Evolutionary conservation across 1,140 invertebrate genomes (phyloP), one percentile per base, ranked within the genome.

Genomic region (Streblospio benedicti): DNA sequence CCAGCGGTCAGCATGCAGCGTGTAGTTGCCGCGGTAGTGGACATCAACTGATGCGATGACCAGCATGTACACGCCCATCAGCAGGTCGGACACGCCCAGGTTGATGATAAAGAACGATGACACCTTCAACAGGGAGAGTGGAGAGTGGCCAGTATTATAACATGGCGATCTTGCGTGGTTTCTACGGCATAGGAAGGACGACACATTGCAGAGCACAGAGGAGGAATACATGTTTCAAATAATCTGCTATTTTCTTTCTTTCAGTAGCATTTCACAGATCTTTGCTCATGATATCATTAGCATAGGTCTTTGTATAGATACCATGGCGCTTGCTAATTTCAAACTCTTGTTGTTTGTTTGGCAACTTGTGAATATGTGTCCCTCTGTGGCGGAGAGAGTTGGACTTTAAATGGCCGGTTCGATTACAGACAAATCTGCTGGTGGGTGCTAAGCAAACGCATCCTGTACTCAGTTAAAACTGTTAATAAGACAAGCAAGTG

Each of bases 11-110:
- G 67, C 70, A 44, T 71, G 41, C 44, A 61, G 64, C 14, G 65
- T 59, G 53, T 73, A 73, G n/a, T 35, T 49, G 16, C 67, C 68
- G 6, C 65, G 60, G 53, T 65, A 71, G n/a, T 57, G 30, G 2
- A 56, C 44, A 47, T 73, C 71, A 2, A 67, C 66, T 1, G 60
- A 44, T 4, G 65, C 70, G 30, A 73, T 71, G n/a, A 73, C 68
- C 1, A 67, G 49, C 45, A 73, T 47, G 55, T 73, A 73, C 4
- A 71, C 38, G 0, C 71, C 71, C 70, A 72, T 73, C 16, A 69
- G 55, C 25, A 72, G 65, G 55, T 73, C 71, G 25, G 70, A 66
- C 16, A 69, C 25, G 28, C 65, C 61, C 12, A 73, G 59, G 59
- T 70, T 68, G 6, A 66, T 60, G 25, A 71, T 62, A 6, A 68